Percentiles rank a stretch among this genome's conserved stretches.
Evolutionary conservation across 2,888 invertebrate species (phyloP).

Genomic region (Metallyticus violacea): DNA sequence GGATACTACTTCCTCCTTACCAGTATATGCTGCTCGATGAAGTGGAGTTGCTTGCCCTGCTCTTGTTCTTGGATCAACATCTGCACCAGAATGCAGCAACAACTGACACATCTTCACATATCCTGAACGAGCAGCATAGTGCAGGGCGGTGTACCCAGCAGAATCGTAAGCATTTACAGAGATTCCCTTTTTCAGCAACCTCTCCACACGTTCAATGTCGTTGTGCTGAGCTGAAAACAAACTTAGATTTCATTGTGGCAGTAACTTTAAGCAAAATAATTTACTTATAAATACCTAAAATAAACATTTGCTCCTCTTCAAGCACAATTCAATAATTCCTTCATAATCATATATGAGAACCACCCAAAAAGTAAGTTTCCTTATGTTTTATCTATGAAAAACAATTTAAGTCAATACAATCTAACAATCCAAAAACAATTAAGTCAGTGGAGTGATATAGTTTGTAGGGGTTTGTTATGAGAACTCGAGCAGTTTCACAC

Average conservation of each 20-base stretch:
- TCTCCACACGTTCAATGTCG: slow-evolving; percentile 62
- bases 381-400: too few species aligned
- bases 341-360: too few species aligned
- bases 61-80: slow-evolving; percentile 70
- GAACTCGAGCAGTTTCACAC: too few species aligned
- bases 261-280: too few species aligned
- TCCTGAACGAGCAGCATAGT: slow-evolving; percentile 85
- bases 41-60: slow-evolving; percentile 76
- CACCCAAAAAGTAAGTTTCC: too few species aligned
- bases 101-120: slow-evolving; percentile 65
- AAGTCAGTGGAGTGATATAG: too few species aligned
- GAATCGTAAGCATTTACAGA: slow-evolving; percentile 64
- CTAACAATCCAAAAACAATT: too few species aligned
- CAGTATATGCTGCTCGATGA: slow-evolving; percentile 77
- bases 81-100: slow-evolving; percentile 67
- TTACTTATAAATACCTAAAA: too few species aligned
- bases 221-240: slow-evolving; percentile 66
- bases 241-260: neutral
- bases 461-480: too few species aligned
- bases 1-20: slow-evolving; percentile 62
- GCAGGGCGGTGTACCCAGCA: slow-evolving; percentile 82
- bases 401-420: too few species aligned
- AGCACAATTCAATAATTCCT: too few species aligned
- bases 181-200: slow-evolving; percentile 55
- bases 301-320: too few species aligned